These are phyloP conservation scores for Balaenoptera acutorostrata DNA, from an alignment of 2,113 vertebrate species.

Conservation along the genomic window DNA sequence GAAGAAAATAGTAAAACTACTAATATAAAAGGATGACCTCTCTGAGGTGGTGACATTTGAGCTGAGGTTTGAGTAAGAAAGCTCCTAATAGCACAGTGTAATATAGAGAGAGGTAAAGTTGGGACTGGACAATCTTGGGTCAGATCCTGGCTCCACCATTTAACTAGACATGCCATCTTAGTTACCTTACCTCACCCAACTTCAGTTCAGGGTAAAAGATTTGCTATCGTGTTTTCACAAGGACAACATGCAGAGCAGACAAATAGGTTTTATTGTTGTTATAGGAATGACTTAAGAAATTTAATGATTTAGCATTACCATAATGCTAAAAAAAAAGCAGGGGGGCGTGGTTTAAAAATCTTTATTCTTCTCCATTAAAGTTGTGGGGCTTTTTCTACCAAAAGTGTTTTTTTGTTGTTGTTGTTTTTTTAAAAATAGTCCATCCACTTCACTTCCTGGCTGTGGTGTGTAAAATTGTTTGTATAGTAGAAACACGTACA, in stretches of 20 bases:
- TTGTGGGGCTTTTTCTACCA: not conserved
- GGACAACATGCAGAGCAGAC: not conserved
- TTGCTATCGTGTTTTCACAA: not conserved
- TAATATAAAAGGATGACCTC: not conserved
- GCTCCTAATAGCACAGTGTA: not conserved
- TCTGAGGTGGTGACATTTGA: not conserved
- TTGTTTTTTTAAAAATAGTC: not conserved
- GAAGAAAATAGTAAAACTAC: slow-evolving; percentile 20
- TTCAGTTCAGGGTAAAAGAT: not conserved
- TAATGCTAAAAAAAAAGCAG: not conserved
- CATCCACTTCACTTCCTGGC: not conserved
- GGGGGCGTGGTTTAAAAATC: not conserved
- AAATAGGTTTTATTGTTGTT: not conserved
- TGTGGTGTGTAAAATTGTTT: not conserved
- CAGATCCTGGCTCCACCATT: not conserved
- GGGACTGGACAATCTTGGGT: not conserved
- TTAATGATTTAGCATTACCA: not conserved
- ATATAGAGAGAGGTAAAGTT: not conserved
- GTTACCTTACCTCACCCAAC: not conserved
- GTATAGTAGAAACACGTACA: not conserved
- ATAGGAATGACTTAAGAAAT: not conserved
- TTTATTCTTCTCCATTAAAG: slow-evolving; percentile 7
- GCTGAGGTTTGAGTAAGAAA: not conserved
- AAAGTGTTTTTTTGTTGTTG: not conserved
- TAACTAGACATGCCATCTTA: not conserved